These are phyloP conservation scores for Drosophila parvula DNA, from an alignment of 1,140 invertebrate species.

Conservation along the genomic window DNA sequence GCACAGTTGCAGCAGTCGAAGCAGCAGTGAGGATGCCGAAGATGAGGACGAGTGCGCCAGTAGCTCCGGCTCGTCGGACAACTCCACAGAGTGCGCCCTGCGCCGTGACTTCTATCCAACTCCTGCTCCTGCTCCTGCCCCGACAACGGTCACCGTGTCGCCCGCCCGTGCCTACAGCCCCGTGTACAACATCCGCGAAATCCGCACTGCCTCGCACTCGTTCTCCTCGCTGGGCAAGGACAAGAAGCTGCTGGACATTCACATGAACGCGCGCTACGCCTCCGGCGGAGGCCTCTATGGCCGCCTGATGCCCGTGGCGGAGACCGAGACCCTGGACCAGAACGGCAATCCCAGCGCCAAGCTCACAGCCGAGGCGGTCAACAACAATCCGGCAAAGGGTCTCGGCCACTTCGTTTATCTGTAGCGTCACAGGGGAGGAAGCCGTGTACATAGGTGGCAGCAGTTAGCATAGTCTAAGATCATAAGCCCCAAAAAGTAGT, in stretches of 20 bases:
- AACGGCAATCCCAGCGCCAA: slow-evolving; percentile 60
- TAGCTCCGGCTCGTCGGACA: slow-evolving; percentile 75
- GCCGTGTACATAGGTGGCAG: slow-evolving; percentile 5
- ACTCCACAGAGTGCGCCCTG: slow-evolving; percentile 70
- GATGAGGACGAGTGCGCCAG: slow-evolving; percentile 73
- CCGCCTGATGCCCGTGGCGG: slow-evolving; percentile 58
- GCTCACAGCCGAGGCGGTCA: slow-evolving; percentile 67
- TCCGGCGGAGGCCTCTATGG: slow-evolving; percentile 46
- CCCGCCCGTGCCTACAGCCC: slow-evolving; percentile 71
- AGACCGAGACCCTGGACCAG: slow-evolving; percentile 49
- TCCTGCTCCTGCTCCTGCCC: background rate
- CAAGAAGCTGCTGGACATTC: slow-evolving; percentile 81
- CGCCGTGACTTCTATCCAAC: slow-evolving; percentile 57
- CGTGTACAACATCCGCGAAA: slow-evolving; percentile 83
- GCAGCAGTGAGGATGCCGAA: slow-evolving; percentile 68
- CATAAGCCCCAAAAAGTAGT: slow-evolving; percentile 19
- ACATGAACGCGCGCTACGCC: slow-evolving; percentile 70
- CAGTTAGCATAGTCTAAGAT: slow-evolving; percentile 7
- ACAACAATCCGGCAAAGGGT: slow-evolving; percentile 81
- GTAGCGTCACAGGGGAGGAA: slow-evolving; percentile 24
- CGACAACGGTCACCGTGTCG: slow-evolving; percentile 1
- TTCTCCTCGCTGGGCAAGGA: slow-evolving; percentile 83
- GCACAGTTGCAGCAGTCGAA: slow-evolving; percentile 64
- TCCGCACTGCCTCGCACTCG: slow-evolving; percentile 76
- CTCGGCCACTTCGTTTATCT: slow-evolving; percentile 81